A percentile compares a stretch with the other conserved stretches of the same genome.
These are phyloP conservation scores for Plecturocebus donacophilus DNA, from an alignment of 2,113 vertebrate genomes.

Conservation along the genomic window DNA sequence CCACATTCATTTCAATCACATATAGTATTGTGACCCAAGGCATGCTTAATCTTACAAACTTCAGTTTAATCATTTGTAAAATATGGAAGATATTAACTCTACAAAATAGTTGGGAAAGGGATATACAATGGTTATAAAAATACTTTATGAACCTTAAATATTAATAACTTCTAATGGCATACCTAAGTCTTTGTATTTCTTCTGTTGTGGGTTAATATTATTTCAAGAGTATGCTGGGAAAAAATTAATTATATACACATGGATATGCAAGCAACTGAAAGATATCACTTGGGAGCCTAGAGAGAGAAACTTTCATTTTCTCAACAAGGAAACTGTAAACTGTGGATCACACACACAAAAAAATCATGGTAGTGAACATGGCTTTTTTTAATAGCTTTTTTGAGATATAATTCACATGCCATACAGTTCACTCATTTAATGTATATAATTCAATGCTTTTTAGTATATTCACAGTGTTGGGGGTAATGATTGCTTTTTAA, in stretches of 20 bases:
- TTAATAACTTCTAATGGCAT: constrained; percentile 46
- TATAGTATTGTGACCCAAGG: not conserved
- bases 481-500: constrained; percentile 24
- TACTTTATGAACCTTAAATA: constrained; percentile 29
- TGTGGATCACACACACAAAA: constrained; percentile 24
- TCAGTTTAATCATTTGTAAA: not conserved
- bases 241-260: constrained; percentile 27
- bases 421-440: not conserved
- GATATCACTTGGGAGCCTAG: not conserved
- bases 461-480: not conserved
- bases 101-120: not conserved
- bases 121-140: constrained; percentile 17
- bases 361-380: not conserved
- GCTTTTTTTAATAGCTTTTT: not conserved
- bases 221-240: constrained; percentile 27
- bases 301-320: constrained; percentile 40
- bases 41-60: not conserved
- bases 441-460: constrained; percentile 7
- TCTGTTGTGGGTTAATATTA: constrained; percentile 6
- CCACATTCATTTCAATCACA: not conserved
- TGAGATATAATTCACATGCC: constrained; percentile 10
- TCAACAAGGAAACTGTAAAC: not conserved
- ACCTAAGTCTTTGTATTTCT: not conserved
- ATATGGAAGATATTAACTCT: not conserved
- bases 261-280: constrained; percentile 5